Base-by-base conservation (phyloP, 1,140 invertebrate genomes). In the Myzus persicae region DNA sequence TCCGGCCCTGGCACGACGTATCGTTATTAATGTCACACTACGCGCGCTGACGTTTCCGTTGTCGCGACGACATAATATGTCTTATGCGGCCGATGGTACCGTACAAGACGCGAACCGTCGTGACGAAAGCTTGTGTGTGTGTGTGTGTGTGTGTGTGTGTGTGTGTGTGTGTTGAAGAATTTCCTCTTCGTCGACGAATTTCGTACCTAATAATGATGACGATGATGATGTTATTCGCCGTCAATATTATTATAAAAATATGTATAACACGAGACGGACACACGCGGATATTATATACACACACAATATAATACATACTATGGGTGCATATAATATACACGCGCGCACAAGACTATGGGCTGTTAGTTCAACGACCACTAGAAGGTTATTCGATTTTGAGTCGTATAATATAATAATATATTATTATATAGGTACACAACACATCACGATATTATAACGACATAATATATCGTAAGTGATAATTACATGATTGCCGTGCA, bases 301-400 rank as follows among this genome's bases (percentile, higher is more conserved):
- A n/a, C n/a, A n/a, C n/a, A n/a, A n/a, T n/a, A n/a, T n/a, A n/a
- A n/a, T n/a, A n/a, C n/a, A n/a, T n/a, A n/a, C n/a, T n/a, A n/a
- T 31, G 46, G n/a, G 11, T 44, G 24, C 42, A 87, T n/a, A n/a
- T n/a, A n/a, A n/a, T n/a, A n/a, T 42, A 44, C 31, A 87, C 42
- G 20, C 31, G 42, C 38, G 44, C 44, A 36, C 24, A 40, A 51
- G 8, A 48, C 46, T 89, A 48, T 89, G 87, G n/a, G 54, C 18
- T 76, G n/a, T 24, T 92, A 92, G 91, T 92, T 92, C 91, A 92
- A 92, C 91, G 91, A 92, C 91, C 91, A 92, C 67, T 81, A 82
- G 91, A 92, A 92, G 91, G 91, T 92, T 92, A 92, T 92, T 92
- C 22, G 91, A 92, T 92, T 90, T 90, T n/a, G 51, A 91, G 20